These are phyloP conservation scores for Corvus hawaiiensis DNA, from an alignment of 2,113 vertebrate species.

Conservation along the genomic window DNA sequence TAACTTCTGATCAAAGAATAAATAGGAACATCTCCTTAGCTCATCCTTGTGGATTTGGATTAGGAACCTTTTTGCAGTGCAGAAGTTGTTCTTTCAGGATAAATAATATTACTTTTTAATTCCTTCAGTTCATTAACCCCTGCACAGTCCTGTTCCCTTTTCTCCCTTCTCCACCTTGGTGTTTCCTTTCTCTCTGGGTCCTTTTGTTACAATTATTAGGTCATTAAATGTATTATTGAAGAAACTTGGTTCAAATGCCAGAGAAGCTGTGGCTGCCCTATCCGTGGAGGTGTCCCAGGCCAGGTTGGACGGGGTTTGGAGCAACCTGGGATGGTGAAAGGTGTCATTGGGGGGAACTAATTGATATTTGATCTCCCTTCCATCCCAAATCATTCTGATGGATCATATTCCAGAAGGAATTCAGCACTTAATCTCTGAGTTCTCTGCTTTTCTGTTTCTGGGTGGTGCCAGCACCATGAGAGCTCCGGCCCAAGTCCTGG, in stretches of 20 bases:
- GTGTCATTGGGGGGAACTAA: neutral
- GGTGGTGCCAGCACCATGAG: neutral
- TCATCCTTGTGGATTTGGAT: neutral
- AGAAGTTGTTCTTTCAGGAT: neutral
- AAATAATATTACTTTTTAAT: neutral
- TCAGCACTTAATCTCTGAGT: neutral
- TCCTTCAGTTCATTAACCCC: neutral
- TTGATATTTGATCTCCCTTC: neutral
- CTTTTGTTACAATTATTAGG: neutral
- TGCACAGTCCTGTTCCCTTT: neutral
- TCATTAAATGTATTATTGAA: neutral
- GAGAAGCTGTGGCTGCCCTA: neutral
- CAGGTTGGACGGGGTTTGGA: accelerated
- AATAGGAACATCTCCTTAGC: neutral
- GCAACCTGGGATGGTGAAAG: too few relatives aligned
- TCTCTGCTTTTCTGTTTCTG: neutral
- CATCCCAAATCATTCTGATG: neutral
- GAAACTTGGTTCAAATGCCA: neutral
- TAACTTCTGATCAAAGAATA: neutral
- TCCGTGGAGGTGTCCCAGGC: neutral
- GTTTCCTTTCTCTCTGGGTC: neutral
- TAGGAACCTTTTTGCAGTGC: neutral
- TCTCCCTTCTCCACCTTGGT: neutral
- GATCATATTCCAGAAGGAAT: neutral
- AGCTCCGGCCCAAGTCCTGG: neutral